Percentiles rank a stretch among this genome's conserved stretches.
These are phyloP conservation scores for Dioctria linearis DNA, from an alignment of 2,888 invertebrate genomes.

Conservation along the genomic window DNA sequence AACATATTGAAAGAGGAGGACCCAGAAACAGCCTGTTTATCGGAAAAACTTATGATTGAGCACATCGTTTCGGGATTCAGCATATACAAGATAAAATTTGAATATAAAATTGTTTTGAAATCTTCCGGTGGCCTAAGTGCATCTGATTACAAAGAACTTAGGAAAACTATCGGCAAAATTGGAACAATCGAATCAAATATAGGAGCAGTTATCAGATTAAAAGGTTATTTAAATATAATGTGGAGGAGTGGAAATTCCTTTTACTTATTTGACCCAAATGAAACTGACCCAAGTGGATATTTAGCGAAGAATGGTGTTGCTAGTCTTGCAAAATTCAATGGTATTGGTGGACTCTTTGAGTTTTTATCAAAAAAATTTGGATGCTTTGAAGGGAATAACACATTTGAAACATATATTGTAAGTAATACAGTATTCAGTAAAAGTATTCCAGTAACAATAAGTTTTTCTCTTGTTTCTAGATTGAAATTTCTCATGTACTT, in stretches of 20 bases:
- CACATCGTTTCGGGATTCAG: constrained; percentile 65
- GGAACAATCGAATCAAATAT: constrained; percentile 54
- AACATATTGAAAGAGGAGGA: constrained; percentile 27
- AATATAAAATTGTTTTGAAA: constrained; percentile 48
- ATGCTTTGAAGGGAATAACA: constrained; percentile 56
- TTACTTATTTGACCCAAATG: constrained; percentile 72
- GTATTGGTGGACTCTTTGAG: constrained; percentile 63
- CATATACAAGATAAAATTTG: constrained; percentile 60
- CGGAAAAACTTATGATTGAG: constrained; percentile 62
- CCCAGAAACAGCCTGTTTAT: constrained; percentile 58
- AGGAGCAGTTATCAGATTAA: constrained; percentile 68
- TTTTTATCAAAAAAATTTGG: constrained; percentile 65
- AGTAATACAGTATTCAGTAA: constrained; percentile 17
- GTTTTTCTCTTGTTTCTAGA: constrained; percentile 51
- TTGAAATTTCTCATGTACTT: constrained; percentile 32
- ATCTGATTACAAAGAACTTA: constrained; percentile 52
- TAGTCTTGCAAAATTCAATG: constrained; percentile 67
- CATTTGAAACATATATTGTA: constrained; percentile 58
- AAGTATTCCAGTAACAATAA: neutral
- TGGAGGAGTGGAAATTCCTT: constrained; percentile 69
- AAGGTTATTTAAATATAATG: constrained; percentile 68
- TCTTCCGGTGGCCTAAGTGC: constrained; percentile 41
- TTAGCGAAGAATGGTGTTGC: constrained; percentile 66
- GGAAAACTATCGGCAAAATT: constrained; percentile 53
- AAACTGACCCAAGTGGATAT: constrained; percentile 69